These are phyloP conservation scores for Branchipolynoe longqiensis DNA, from an alignment of 2,888 invertebrate species.

Conservation along the genomic window DNA sequence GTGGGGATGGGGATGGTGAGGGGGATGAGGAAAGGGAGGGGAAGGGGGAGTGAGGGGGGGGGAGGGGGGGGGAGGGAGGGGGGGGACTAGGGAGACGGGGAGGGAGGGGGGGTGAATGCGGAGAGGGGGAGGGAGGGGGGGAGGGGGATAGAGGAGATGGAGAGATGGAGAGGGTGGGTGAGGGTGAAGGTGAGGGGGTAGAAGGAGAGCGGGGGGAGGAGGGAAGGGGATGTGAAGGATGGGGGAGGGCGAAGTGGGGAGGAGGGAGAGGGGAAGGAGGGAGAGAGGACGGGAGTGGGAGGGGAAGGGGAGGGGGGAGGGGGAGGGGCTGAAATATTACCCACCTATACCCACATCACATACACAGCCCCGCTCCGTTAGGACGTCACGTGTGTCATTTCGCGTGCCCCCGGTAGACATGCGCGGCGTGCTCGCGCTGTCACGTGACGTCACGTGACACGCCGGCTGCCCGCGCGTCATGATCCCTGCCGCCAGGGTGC, in stretches of 20 bases:
- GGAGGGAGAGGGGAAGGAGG: neutral
- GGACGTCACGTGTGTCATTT: neutral
- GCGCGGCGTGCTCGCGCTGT: neutral
- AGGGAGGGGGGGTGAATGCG: neutral
- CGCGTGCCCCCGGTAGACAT: neutral
- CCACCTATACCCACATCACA: neutral
- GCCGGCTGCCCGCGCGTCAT: neutral
- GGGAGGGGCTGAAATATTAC: neutral
- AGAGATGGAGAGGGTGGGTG: too few relatives aligned
- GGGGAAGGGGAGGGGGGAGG: neutral
- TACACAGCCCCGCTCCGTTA: neutral
- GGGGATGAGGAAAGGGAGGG: neutral
- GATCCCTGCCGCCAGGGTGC: slow-evolving; percentile 25
- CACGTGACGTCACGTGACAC: neutral
- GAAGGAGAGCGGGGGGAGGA: neutral
- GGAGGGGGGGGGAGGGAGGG: neutral
- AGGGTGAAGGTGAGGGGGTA: neutral
- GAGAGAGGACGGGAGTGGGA: neutral
- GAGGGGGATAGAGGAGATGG: too few relatives aligned
- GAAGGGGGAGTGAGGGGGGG: neutral
- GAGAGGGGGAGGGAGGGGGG: too few relatives aligned
- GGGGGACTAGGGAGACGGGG: neutral
- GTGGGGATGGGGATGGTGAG: neutral
- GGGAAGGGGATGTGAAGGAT: neutral
- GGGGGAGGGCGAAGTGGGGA: neutral